Conservation (phyloP, 1,140 invertebrate species). For the Mycetomoellerius zeteki region DNA sequence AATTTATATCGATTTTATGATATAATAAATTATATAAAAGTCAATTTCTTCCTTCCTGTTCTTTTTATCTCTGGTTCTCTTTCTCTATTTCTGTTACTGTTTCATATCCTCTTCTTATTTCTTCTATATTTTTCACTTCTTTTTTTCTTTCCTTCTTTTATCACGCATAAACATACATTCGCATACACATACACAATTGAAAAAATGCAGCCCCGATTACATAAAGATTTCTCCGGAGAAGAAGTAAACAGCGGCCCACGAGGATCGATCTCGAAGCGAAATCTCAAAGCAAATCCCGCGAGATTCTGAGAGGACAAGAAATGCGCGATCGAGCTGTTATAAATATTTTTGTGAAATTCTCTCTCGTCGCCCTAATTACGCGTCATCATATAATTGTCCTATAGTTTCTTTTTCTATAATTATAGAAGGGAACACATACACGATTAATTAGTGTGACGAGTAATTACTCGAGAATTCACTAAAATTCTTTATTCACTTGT, state of each 20-base stretch:
- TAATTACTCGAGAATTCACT: slow-evolving; percentile 22
- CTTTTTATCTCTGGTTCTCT: neutral
- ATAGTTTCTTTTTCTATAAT: slow-evolving; percentile 10
- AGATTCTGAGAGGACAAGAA: slow-evolving; percentile 34
- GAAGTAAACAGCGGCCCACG: slow-evolving; percentile 16
- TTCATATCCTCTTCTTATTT: neutral
- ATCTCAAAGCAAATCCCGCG: neutral
- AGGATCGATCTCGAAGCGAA: slow-evolving; percentile 20
- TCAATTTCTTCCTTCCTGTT: neutral
- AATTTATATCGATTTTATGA: slow-evolving; percentile 46
- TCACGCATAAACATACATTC: slow-evolving; percentile 11
- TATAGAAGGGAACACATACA: neutral
- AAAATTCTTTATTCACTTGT: neutral
- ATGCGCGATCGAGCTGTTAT: neutral
- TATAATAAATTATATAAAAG: slow-evolving; percentile 44
- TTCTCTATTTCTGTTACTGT: neutral
- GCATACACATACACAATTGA: slow-evolving; percentile 8
- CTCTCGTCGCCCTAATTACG: slow-evolving; percentile 13
- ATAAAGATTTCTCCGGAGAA: slow-evolving; percentile 1
- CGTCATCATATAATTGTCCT: neutral
- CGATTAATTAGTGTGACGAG: neutral
- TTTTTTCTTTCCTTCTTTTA: neutral
- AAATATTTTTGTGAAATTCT: slow-evolving; percentile 24
- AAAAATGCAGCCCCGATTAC: slow-evolving; percentile 39
- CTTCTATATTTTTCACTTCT: neutral